Conservation (phyloP, 2,113 vertebrate genomes). For the Antechinus stuartii region DNA sequence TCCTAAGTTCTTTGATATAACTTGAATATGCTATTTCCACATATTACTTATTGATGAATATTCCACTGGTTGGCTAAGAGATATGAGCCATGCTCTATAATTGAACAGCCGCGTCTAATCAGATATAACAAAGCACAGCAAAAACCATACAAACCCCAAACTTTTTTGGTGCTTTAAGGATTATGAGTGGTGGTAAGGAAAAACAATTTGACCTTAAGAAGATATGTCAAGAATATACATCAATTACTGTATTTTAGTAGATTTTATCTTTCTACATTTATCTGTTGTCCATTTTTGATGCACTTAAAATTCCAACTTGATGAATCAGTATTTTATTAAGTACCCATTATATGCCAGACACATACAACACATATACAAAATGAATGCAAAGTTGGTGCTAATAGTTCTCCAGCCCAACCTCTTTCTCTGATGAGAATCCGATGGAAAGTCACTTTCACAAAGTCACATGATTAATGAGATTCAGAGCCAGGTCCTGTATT, state of each 20-base stretch:
- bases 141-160: not conserved
- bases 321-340: not conserved
- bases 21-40: too few relatives aligned
- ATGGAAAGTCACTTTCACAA: not conserved
- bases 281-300: not conserved
- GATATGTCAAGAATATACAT: not conserved
- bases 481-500: not conserved
- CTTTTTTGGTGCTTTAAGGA: not conserved
- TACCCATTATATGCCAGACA: too few relatives aligned
- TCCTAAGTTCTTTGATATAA: too few relatives aligned
- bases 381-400: too few relatives aligned
- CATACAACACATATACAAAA: too few relatives aligned
- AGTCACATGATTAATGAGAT: not conserved
- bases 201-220: not conserved
- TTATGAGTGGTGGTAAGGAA: not conserved
- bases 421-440: not conserved
- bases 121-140: conserved; percentile 22
- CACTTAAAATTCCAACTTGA: not conserved
- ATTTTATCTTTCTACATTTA: not conserved
- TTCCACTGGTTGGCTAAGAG: not conserved
- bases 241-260: not conserved
- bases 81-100: not conserved
- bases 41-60: not conserved
- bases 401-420: too few relatives aligned
- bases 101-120: not conserved